phyloP scores from a whole-genome alignment of 1,140 invertebrate species.

The Nasonia longicornis region DNA sequence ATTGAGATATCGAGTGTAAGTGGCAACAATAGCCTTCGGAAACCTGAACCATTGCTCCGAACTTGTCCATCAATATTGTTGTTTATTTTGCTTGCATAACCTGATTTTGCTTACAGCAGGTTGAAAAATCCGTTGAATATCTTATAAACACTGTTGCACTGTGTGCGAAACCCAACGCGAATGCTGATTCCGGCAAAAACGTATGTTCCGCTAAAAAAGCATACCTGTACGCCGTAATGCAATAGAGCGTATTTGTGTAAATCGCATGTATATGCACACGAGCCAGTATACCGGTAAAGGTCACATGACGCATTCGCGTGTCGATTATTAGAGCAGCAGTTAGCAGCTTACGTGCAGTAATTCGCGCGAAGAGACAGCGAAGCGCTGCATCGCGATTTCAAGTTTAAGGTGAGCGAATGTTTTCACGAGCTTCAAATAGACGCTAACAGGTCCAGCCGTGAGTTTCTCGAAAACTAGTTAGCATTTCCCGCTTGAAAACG shows the following conservation, averaged over 20 bases:
- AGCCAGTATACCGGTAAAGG: background rate
- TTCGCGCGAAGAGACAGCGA: background rate
- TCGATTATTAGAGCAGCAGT: background rate
- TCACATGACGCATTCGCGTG: constrained; percentile 7
- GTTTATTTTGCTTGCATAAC: background rate
- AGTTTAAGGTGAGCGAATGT: too few relatives aligned
- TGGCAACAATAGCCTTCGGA: too few relatives aligned
- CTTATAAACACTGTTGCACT: background rate
- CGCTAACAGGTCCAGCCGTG: too few relatives aligned
- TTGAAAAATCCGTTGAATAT: background rate
- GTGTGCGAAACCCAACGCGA: background rate
- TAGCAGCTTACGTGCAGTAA: background rate
- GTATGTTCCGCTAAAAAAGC: background rate
- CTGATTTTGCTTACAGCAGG: too few relatives aligned
- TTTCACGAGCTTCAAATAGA: too few relatives aligned
- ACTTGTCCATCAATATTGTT: too few relatives aligned
- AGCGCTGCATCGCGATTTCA: background rate
- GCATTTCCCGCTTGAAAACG: background rate
- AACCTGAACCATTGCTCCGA: too few relatives aligned
- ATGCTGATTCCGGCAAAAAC: background rate
- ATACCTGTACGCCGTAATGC: background rate
- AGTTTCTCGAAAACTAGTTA: too few relatives aligned
- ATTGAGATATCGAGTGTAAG: too few relatives aligned
- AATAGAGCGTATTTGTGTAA: background rate
- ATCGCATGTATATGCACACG: background rate